Evolutionary conservation across 2,113 vertebrate species (phyloP).

Genomic region (Notarius lentiginosus): DNA sequence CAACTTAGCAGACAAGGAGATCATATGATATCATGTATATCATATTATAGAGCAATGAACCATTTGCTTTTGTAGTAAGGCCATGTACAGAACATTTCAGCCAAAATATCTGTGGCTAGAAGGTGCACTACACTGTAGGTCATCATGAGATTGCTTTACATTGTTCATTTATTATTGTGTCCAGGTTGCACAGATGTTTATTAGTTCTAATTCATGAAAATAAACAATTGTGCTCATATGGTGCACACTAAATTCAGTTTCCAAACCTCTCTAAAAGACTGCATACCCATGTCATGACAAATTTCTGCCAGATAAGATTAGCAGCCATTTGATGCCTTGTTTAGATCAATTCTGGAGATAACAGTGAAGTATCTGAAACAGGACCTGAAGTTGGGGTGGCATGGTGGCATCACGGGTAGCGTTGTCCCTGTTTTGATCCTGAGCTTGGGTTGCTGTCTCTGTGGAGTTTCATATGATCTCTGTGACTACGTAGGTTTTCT

Average conservation of each 20-base stretch:
- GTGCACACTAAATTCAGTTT: neutral
- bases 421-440: neutral
- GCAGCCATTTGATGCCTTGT: neutral
- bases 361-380: neutral
- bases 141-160: neutral
- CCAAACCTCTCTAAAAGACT: neutral
- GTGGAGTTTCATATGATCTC: neutral
- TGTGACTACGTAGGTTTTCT: neutral
- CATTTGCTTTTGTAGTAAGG: neutral
- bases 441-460: neutral
- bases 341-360: neutral
- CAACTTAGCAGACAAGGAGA: too few relatives aligned
- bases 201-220: neutral
- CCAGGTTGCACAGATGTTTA: neutral
- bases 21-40: neutral
- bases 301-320: neutral
- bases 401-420: neutral
- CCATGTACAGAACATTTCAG: neutral
- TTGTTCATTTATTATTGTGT: neutral
- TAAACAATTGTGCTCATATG: neutral
- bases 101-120: neutral
- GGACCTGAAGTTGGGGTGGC: neutral
- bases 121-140: neutral
- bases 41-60: neutral
- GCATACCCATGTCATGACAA: neutral